These are phyloP conservation scores for Trichechus manatus DNA, from an alignment of 2,113 vertebrate genomes.

Conservation along the genomic window DNA sequence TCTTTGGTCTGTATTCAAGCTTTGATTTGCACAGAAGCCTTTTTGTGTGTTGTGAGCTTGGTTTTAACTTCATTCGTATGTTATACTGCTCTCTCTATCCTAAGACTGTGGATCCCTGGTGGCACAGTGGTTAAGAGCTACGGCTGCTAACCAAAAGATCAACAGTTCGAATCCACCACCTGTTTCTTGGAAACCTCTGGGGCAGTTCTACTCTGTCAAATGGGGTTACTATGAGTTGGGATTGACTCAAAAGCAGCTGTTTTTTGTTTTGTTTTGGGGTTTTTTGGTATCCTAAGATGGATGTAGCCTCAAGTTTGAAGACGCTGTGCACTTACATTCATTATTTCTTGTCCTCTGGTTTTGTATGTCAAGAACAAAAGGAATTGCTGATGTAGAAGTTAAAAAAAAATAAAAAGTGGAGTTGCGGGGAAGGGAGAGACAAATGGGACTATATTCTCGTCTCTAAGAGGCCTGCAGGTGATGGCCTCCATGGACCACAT, in stretches of 20 bases:
- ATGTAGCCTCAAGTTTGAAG: background rate
- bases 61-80: constrained; percentile 40
- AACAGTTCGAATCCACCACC: too few species aligned
- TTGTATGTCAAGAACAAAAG: constrained; percentile 7
- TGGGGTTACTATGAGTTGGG: too few species aligned
- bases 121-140: too few species aligned
- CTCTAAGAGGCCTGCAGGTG: background rate
- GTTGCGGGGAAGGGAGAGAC: too few species aligned
- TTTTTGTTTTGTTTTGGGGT: too few species aligned
- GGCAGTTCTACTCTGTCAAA: too few species aligned
- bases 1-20: background rate
- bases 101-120: too few species aligned
- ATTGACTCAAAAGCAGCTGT: too few species aligned
- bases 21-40: background rate
- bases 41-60: background rate
- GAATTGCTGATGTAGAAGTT: background rate
- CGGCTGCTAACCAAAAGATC: too few species aligned
- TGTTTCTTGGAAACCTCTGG: too few species aligned
- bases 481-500: background rate
- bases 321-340: background rate
- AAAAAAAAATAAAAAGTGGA: too few species aligned
- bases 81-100: background rate
- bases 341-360: background rate
- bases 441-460: background rate
- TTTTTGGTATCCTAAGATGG: background rate